Conservation (phyloP, 2,888 invertebrate species). For the Andrena hattorfiana region DNA sequence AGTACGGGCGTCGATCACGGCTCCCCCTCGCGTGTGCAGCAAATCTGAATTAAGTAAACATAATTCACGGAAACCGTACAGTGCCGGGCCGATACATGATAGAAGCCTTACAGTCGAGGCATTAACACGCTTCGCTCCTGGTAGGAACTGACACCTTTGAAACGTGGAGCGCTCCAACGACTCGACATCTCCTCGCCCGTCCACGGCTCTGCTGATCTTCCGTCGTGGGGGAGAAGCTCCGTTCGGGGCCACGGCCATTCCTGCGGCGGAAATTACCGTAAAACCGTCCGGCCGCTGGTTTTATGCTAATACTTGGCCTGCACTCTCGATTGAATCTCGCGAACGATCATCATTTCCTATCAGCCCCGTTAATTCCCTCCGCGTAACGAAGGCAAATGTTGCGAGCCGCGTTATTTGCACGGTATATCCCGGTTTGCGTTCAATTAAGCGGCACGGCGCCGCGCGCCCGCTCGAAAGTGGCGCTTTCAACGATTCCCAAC, state of each 20-base stretch:
- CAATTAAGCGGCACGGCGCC: slow-evolving; percentile 25
- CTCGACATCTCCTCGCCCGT: background rate
- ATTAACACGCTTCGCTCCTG: slow-evolving; percentile 67
- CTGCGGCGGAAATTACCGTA: background rate
- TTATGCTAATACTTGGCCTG: slow-evolving; percentile 21
- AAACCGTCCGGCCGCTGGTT: background rate
- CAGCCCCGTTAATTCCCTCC: slow-evolving; percentile 42
- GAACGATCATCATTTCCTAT: slow-evolving; percentile 39
- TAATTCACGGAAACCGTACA: slow-evolving; percentile 80
- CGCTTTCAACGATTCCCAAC: slow-evolving; percentile 26
- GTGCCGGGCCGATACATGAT: slow-evolving; percentile 76
- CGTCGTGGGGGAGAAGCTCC: background rate
- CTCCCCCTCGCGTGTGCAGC: slow-evolving; percentile 42
- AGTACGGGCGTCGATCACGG: background rate
- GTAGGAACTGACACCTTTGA: slow-evolving; percentile 52
- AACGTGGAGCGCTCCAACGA: slow-evolving; percentile 10
- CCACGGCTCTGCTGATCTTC: background rate
- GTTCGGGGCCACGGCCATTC: background rate
- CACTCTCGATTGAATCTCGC: slow-evolving; percentile 37
- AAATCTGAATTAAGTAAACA: slow-evolving; percentile 77
- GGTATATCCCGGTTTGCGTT: slow-evolving; percentile 40
- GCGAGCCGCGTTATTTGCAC: slow-evolving; percentile 48
- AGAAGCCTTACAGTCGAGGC: slow-evolving; percentile 75
- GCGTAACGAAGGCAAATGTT: slow-evolving; percentile 51
- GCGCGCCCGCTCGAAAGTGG: background rate